A percentile compares a stretch with the other conserved stretches of the same genome.
These are phyloP conservation scores for Epirrhoe tristata DNA, from an alignment of 2,888 invertebrate genomes.

Conservation along the genomic window DNA sequence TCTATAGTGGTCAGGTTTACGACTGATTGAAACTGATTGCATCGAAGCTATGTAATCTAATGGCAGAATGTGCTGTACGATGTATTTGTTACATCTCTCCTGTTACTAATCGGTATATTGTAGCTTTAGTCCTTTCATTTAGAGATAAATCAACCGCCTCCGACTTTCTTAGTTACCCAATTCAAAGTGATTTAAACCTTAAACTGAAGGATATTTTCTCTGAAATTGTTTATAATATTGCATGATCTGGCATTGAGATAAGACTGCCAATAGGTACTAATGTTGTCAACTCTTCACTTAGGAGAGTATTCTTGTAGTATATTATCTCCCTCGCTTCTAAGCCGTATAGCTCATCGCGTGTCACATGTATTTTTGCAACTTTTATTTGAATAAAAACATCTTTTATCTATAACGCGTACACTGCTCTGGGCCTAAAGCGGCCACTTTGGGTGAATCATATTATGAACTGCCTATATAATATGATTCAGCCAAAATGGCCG, in stretches of 20 bases:
- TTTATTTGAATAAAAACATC: no score
- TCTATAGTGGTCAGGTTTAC: not conserved
- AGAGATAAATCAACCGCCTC: not conserved
- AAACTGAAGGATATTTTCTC: no score
- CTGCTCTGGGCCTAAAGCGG: no score
- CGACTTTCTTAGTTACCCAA: not conserved
- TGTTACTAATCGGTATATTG: not conserved
- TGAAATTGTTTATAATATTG: no score
- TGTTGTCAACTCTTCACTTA: not conserved
- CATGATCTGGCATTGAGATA: not conserved
- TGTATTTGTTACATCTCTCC: no score
- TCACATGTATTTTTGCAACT: no score
- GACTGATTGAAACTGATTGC: not conserved
- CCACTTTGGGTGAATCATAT: no score
- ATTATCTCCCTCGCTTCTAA: not conserved
- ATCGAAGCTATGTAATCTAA: not conserved
- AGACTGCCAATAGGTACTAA: constrained; percentile 1
- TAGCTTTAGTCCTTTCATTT: not conserved
- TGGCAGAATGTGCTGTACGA: not conserved
- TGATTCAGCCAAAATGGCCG: no score
- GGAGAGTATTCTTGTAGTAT: not conserved
- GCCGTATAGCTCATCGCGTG: no score
- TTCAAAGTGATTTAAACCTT: not conserved
- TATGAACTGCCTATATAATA: no score
- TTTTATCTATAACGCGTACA: no score